phyloP scores from a whole-genome alignment of 2,113 vertebrate genomes.

The Hydrochoerus hydrochaeris region DNA sequence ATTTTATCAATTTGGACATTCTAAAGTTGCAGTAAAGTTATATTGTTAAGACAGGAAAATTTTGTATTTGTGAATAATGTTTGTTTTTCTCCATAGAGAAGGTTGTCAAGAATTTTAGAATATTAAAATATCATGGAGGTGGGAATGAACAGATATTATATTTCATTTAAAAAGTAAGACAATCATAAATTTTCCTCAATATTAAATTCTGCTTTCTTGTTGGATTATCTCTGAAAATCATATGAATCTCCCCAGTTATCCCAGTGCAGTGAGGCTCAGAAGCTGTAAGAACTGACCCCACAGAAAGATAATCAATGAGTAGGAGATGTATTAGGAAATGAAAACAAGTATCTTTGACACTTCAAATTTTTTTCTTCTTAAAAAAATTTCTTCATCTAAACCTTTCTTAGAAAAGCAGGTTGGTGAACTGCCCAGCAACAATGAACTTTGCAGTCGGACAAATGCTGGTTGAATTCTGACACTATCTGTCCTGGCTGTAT shows the following conservation, averaged over 20 bases:
- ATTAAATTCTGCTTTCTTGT: background rate
- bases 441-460: background rate
- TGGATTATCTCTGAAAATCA: background rate
- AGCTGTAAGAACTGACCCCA: background rate
- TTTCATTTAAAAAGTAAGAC: background rate
- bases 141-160: background rate
- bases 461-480: background rate
- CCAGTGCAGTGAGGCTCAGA: accelerated
- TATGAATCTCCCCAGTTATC: background rate
- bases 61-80: background rate
- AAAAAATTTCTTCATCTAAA: background rate
- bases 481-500: background rate
- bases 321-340: background rate
- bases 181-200: background rate
- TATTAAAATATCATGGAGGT: background rate
- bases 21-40: background rate
- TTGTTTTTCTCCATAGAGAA: background rate
- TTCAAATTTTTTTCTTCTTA: background rate
- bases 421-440: background rate
- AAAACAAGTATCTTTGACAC: background rate
- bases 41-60: constrained; percentile 1
- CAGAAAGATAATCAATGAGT: background rate
- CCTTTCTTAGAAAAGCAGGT: background rate
- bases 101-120: background rate
- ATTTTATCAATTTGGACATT: background rate